Conservation (phyloP, 2,113 vertebrate species). For the Aegotheles bennettii region DNA sequence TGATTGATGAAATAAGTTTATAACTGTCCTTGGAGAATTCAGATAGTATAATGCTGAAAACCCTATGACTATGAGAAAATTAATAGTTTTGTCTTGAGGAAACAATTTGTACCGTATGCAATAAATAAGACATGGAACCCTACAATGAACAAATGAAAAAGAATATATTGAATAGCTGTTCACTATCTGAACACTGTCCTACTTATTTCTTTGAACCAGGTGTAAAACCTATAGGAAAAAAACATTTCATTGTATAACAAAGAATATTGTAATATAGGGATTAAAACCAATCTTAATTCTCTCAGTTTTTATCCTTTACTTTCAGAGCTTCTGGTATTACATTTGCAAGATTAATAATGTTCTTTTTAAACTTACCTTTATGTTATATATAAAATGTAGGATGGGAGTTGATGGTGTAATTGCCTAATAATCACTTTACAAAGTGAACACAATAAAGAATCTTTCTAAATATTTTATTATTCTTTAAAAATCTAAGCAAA, state of each 20-base stretch:
- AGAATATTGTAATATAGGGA: background rate
- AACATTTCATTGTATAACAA: background rate
- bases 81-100: background rate
- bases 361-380: background rate
- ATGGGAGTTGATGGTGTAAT: background rate
- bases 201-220: background rate
- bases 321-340: background rate
- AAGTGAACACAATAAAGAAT: slow-evolving; percentile 2
- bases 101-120: background rate
- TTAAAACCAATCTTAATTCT: background rate
- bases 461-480: slow-evolving; percentile 46
- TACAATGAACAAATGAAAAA: background rate
- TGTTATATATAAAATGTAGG: background rate
- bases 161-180: accelerated
- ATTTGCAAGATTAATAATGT: background rate
- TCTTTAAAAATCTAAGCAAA: slow-evolving; percentile 27
- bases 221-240: background rate
- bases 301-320: background rate
- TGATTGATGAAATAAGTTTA: background rate
- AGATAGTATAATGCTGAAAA: background rate
- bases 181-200: background rate
- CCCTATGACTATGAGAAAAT: background rate
- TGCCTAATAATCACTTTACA: background rate
- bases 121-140: background rate
- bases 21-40: background rate